Percentiles rank a stretch among this genome's conserved stretches.
These are phyloP conservation scores for Digitonthophagus gazella DNA, from an alignment of 2,888 invertebrate species.

Conservation along the genomic window DNA sequence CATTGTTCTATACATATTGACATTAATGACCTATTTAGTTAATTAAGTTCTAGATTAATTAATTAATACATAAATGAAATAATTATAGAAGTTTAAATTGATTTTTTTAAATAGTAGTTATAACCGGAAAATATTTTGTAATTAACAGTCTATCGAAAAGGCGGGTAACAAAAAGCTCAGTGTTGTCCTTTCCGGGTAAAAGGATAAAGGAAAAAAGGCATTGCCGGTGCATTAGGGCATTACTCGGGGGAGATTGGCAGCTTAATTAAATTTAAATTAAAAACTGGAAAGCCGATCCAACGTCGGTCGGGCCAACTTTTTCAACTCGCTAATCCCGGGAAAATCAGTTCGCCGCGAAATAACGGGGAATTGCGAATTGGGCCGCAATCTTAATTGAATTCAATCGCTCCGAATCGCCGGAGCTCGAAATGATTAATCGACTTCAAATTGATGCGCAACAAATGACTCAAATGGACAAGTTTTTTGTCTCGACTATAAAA, in stretches of 20 bases:
- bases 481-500: no score
- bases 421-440: no score
- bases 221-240: neutral
- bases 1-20: no score
- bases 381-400: conserved; percentile 11
- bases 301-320: conserved; percentile 2
- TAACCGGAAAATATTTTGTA: neutral
- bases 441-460: no score
- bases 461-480: no score
- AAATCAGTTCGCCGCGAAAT: conserved; percentile 13
- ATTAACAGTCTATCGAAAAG: neutral
- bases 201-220: neutral
- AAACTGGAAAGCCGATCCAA: conserved; percentile 11
- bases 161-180: neutral
- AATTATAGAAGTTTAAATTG: no score
- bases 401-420: no score
- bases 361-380: conserved; percentile 1
- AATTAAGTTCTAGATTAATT: no score
- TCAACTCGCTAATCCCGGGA: conserved; percentile 7
- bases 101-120: no score
- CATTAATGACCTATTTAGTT: no score
- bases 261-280: conserved; percentile 17
- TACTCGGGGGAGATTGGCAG: conserved; percentile 3
- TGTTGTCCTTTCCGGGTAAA: neutral
- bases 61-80: neutral